A percentile compares a stretch with the other conserved stretches of the same genome.
Conservation (phyloP, 2,113 vertebrate genomes). For the Acanthisitta chloris region DNA sequence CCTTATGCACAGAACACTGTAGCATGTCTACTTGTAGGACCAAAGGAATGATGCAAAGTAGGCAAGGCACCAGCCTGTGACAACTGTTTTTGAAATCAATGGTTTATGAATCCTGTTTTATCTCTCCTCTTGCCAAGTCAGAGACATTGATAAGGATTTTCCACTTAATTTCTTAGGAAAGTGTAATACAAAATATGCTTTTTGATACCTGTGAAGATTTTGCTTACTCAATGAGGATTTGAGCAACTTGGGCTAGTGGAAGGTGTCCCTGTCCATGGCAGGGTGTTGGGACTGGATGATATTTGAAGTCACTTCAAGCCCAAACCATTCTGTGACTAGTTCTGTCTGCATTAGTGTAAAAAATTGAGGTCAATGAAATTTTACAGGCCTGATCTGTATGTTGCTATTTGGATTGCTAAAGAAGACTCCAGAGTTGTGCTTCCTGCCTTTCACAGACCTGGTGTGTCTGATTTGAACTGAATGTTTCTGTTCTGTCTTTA, state of each 20-base stretch:
- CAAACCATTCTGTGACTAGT: background rate
- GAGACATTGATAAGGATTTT: background rate
- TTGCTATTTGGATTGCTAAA: background rate
- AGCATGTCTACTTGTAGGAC: background rate
- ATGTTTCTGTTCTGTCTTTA: background rate
- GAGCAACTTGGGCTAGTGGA: background rate
- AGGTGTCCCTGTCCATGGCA: background rate
- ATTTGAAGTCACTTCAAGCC: background rate
- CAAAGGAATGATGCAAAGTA: background rate
- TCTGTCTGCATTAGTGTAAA: background rate
- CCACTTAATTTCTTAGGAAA: background rate
- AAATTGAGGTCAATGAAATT: background rate
- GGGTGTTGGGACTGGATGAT: background rate
- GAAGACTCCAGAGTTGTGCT: background rate
- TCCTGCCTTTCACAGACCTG: background rate
- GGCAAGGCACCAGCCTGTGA: background rate
- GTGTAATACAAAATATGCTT: background rate
- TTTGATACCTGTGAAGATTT: background rate
- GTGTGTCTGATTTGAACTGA: background rate
- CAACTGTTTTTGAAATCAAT: background rate
- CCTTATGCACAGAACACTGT: background rate
- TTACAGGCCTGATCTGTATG: background rate
- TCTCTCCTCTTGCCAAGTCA: background rate
- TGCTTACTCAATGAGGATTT: background rate
- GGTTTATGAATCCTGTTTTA: background rate